Evolutionary conservation across 1,140 invertebrate genomes (phyloP).

Genomic region (Monomorium pharaonis): DNA sequence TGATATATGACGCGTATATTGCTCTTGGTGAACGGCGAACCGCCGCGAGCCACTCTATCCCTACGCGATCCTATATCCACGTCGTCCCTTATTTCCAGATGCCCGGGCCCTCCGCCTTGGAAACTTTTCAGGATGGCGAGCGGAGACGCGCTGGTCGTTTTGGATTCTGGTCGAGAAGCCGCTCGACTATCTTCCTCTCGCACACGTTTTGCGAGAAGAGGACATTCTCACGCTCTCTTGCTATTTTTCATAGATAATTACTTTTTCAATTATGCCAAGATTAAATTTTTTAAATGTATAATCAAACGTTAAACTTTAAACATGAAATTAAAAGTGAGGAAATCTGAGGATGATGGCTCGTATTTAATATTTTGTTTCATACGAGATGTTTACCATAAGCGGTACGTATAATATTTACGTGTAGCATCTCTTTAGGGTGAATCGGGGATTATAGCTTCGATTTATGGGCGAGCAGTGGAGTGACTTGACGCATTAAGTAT

Average conservation of each 20-base stretch:
- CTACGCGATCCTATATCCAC: conserved; percentile 67
- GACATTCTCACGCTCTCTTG: background rate
- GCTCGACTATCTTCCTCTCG: background rate
- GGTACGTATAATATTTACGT: background rate
- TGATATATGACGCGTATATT: conserved; percentile 78
- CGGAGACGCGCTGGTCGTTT: background rate
- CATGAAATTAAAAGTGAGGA: background rate
- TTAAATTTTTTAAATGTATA: background rate
- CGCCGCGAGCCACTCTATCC: conserved; percentile 69
- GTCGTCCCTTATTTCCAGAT: conserved; percentile 64
- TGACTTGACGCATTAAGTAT: conserved; percentile 57
- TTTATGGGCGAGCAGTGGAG: conserved; percentile 56
- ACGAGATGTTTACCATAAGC: too few species aligned
- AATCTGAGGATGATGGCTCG: background rate
- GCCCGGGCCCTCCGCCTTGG: conserved; percentile 11
- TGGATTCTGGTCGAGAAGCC: conserved; percentile 33
- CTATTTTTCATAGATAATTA: background rate
- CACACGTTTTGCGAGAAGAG: background rate
- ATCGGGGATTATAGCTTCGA: conserved; percentile 47
- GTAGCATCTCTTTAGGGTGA: background rate
- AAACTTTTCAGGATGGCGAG: conserved; percentile 36
- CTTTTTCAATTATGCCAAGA: background rate
- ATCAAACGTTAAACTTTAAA: background rate
- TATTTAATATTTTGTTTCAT: background rate
- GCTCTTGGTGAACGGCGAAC: conserved; percentile 67